Percentiles rank a stretch among this genome's conserved stretches.
phyloP scores from a whole-genome alignment of 2,888 invertebrate genomes.

The Tenodera sinensis region DNA sequence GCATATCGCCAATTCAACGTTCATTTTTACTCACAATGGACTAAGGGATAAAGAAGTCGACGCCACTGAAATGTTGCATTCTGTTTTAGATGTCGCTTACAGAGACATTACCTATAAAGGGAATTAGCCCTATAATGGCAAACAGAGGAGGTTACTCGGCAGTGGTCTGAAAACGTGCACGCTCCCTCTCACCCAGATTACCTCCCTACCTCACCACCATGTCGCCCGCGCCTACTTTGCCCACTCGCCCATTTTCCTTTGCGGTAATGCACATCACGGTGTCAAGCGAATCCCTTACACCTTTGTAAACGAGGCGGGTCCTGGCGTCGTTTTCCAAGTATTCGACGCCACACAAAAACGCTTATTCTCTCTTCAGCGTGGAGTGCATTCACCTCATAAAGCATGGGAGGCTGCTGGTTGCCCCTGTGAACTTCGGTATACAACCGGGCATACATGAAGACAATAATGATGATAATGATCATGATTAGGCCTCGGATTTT shows the following conservation, averaged over 20 bases:
- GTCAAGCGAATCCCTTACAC: neutral
- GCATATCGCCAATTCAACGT: too few species aligned
- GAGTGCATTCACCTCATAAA: too few species aligned
- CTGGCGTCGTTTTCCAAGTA: neutral
- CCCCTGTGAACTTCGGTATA: too few species aligned
- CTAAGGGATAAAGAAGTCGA: too few species aligned
- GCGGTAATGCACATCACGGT: neutral
- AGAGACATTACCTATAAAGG: neutral
- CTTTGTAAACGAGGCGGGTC: neutral
- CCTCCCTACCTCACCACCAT: slow-evolving; percentile 4
- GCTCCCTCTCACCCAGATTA: slow-evolving; percentile 5
- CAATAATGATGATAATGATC: too few species aligned
- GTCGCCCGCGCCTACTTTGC: slow-evolving; percentile 14
- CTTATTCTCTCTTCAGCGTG: too few species aligned
- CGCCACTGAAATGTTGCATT: too few species aligned
- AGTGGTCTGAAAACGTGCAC: slow-evolving; percentile 16
- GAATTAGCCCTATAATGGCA: neutral
- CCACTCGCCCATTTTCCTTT: slow-evolving; percentile 11
- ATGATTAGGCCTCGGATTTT: too few species aligned
- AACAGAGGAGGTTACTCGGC: neutral
- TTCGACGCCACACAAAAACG: neutral
- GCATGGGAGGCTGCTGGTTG: too few species aligned
- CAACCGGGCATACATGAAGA: too few species aligned
- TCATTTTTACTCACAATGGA: too few species aligned
- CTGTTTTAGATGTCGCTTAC: too few species aligned